Evolutionary conservation across 2,113 vertebrate genomes (phyloP).

Genomic region (Bungarus multicinctus): DNA sequence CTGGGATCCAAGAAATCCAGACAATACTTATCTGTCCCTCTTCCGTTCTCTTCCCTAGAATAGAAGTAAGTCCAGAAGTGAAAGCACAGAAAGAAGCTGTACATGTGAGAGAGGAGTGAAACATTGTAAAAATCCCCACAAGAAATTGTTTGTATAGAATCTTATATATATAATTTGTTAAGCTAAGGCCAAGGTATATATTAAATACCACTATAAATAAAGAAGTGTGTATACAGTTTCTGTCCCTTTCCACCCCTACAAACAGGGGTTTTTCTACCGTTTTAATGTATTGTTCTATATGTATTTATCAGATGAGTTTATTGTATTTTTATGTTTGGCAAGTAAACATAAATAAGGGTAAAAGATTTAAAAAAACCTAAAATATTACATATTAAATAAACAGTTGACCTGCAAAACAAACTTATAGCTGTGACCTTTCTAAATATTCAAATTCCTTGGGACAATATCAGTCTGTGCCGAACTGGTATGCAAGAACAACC

Average conservation of each 20-base stretch:
- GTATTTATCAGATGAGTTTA: not conserved
- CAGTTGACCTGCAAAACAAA: not conserved
- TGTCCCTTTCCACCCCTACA: not conserved
- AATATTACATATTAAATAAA: not conserved
- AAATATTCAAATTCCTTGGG: not conserved
- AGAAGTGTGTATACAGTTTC: not conserved
- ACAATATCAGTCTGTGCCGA: not conserved
- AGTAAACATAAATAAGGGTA: not conserved
- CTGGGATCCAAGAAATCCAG: not conserved
- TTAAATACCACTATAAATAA: not conserved
- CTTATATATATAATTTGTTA: not conserved
- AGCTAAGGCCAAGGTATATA: not conserved
- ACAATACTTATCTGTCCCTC: not conserved
- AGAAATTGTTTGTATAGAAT: not conserved
- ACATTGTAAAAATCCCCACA: not conserved
- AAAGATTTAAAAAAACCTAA: not conserved
- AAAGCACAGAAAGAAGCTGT: not conserved
- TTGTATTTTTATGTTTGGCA: not conserved
- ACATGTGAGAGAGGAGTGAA: not conserved
- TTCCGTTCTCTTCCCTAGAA: not conserved
- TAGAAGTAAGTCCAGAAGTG: not conserved
- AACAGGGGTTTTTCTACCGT: not conserved
- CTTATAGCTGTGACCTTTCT: not conserved
- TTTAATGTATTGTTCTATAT: not conserved
- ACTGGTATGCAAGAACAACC: not conserved